Evolutionary conservation across 2,113 vertebrate genomes (phyloP).

Genomic region (Scytalopus superciliaris): DNA sequence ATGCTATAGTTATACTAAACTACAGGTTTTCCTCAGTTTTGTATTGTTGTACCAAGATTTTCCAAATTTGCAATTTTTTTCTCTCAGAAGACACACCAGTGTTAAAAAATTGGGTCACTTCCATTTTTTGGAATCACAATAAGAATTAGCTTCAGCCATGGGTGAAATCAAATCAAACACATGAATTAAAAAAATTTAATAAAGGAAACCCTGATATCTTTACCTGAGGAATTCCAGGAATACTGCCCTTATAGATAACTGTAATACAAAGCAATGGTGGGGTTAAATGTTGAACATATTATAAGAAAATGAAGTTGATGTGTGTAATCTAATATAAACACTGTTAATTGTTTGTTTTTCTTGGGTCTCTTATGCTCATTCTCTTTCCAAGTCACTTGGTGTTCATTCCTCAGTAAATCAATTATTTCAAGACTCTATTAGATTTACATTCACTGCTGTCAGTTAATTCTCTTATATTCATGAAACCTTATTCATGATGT

Average conservation of each 20-base stretch:
- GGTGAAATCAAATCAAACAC: neutral
- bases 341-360: constrained; percentile 20
- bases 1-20: neutral
- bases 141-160: neutral
- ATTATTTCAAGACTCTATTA: neutral
- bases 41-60: neutral
- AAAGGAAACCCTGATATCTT: neutral
- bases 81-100: neutral
- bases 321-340: constrained; percentile 7
- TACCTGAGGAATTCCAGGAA: neutral
- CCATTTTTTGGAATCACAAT: neutral
- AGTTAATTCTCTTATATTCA: neutral
- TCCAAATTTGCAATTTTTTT: neutral
- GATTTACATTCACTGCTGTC: neutral
- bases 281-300: neutral
- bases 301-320: neutral
- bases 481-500: neutral
- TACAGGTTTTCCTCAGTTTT: neutral
- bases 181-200: neutral
- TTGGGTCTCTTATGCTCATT: neutral
- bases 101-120: neutral
- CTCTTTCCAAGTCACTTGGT: neutral
- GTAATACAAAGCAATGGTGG: neutral
- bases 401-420: neutral
- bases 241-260: neutral